These are phyloP conservation scores for Staurois parvus DNA, from an alignment of 2,797 vertebrate species.

Conservation along the genomic window DNA sequence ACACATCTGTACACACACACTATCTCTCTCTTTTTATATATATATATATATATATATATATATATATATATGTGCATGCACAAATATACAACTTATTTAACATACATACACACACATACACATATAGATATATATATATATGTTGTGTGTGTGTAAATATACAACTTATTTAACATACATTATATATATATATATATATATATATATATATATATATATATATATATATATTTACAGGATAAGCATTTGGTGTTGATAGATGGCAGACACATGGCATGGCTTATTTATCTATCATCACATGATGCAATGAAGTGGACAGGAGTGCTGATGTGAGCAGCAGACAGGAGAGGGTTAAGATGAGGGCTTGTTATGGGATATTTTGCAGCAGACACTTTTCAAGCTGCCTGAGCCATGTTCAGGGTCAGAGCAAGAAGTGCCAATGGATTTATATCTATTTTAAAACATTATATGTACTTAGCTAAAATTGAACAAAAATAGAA, in stretches of 20 bases:
- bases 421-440: constrained; percentile 51
- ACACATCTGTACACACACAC: too few relatives aligned
- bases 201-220: neutral
- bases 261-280: too few relatives aligned
- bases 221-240: neutral
- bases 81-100: neutral
- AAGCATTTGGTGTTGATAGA: neutral
- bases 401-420: constrained; percentile 52
- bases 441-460: constrained; percentile 58
- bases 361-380: neutral
- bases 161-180: too few relatives aligned
- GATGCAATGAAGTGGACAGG: too few relatives aligned
- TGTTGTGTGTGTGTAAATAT: too few relatives aligned
- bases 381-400: neutral
- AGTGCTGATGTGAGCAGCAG: neutral
- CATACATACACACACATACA: neutral
- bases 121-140: neutral
- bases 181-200: constrained; percentile 11
- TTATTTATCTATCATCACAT: too few relatives aligned
- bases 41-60: neutral
- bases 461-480: constrained; percentile 62
- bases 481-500: constrained; percentile 31
- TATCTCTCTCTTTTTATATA: too few relatives aligned
- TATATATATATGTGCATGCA: neutral
- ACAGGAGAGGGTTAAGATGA: neutral